Percentiles rank a stretch among this genome's conserved stretches.
Evolutionary conservation across 2,888 invertebrate species (phyloP).

Genomic region (Hanleya hanleyi): DNA sequence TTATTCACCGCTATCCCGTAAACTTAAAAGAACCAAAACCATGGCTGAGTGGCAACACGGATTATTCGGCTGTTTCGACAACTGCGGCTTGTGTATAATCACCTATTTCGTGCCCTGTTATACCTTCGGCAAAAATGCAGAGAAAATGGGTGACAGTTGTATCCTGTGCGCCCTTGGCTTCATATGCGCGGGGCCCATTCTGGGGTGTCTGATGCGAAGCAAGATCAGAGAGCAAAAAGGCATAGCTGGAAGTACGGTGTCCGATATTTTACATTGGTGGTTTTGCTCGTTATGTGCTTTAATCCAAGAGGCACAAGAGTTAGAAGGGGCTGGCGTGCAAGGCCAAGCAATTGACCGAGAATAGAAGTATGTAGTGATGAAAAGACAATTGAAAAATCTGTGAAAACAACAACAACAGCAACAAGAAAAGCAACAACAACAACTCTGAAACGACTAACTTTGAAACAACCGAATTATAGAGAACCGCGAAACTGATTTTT

Average conservation of each 20-base stretch:
- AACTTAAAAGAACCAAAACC: too few species aligned
- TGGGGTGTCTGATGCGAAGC: slow-evolving; percentile 53
- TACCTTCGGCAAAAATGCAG: slow-evolving; percentile 69
- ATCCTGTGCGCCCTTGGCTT: slow-evolving; percentile 54
- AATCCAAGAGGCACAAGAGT: slow-evolving; percentile 63
- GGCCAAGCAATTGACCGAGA: background rate
- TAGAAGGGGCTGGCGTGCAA: background rate
- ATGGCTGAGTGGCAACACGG: slow-evolving; percentile 59
- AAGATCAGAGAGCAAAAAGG: slow-evolving; percentile 65
- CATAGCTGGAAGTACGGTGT: slow-evolving; percentile 57
- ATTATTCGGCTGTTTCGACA: slow-evolving; percentile 69
- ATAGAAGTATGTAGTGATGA: too few species aligned
- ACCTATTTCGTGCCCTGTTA: slow-evolving; percentile 69
- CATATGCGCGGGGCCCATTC: slow-evolving; percentile 44
- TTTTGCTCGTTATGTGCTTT: slow-evolving; percentile 62
- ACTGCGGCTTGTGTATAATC: slow-evolving; percentile 64
- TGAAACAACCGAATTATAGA: too few species aligned
- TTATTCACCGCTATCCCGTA: too few species aligned
- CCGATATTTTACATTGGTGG: slow-evolving; percentile 58
- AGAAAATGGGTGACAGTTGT: slow-evolving; percentile 67
- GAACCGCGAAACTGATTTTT: too few species aligned
- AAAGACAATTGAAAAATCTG: too few species aligned
- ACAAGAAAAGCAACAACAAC: too few species aligned
- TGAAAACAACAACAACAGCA: too few species aligned
- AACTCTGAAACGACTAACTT: too few species aligned